Conservation (phyloP, 2,888 invertebrate genomes). For the Pherbina coryleti region DNA sequence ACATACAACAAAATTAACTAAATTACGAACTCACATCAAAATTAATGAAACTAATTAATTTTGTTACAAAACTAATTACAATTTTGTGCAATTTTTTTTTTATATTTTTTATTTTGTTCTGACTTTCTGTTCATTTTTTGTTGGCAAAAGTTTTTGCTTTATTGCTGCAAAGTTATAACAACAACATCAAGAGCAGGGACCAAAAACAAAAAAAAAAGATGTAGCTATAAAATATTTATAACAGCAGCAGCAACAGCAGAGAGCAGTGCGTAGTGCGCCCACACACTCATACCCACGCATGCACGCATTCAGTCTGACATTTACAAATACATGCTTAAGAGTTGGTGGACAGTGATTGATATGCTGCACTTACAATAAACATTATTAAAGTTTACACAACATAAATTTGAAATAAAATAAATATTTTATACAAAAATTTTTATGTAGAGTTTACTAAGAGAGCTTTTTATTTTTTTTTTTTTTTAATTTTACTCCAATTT, state of each 20-base stretch:
- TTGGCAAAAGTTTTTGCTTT: not conserved
- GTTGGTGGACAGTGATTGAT: conserved; percentile 37
- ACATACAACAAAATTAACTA: not conserved
- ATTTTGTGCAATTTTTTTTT: conserved; percentile 14
- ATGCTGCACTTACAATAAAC: conserved; percentile 34
- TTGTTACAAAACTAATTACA: conserved; percentile 26
- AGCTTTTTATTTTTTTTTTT: too few species aligned
- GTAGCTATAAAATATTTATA: not conserved
- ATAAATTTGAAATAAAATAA: not conserved
- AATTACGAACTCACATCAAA: conserved; percentile 18
- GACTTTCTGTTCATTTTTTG: not conserved
- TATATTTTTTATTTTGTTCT: conserved; percentile 2
- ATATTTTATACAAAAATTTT: too few species aligned
- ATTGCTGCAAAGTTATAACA: not conserved
- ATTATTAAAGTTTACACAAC: not conserved
- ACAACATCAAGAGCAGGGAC: not conserved
- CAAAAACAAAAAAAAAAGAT: not conserved
- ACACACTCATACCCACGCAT: too few species aligned
- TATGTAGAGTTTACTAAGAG: too few species aligned
- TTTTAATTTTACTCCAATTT: too few species aligned
- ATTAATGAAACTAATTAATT: conserved; percentile 35
- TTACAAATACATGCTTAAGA: conserved; percentile 2
- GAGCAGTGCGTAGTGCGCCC: too few species aligned
- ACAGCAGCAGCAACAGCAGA: not conserved
- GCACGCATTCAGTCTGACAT: not conserved